phyloP scores from a whole-genome alignment of 2,888 invertebrate genomes.

The Campaea margaritaria region DNA sequence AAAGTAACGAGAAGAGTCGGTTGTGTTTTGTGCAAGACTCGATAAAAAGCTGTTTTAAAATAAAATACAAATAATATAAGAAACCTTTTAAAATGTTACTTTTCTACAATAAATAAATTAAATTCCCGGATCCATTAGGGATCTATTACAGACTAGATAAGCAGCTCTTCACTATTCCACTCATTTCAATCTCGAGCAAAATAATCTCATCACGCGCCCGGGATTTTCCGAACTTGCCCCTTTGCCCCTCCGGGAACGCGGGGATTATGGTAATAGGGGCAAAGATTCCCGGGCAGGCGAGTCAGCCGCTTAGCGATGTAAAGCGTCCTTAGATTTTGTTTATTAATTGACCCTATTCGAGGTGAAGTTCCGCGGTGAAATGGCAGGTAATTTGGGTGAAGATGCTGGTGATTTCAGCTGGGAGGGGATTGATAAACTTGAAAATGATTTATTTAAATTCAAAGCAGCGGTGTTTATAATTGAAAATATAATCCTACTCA shows the following conservation, averaged over 20 bases:
- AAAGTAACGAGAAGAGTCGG: too few species aligned
- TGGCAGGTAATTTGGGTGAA: slow-evolving; percentile 18
- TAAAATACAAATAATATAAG: too few species aligned
- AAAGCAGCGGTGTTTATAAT: too few species aligned
- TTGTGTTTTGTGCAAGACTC: too few species aligned
- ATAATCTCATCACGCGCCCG: slow-evolving; percentile 34
- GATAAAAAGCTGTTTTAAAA: background rate
- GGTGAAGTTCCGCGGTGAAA: slow-evolving; percentile 29
- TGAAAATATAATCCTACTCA: too few species aligned
- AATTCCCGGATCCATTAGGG: background rate
- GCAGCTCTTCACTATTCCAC: slow-evolving; percentile 28
- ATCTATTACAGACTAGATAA: slow-evolving; percentile 17
- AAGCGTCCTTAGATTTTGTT: slow-evolving; percentile 40
- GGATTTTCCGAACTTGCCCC: slow-evolving; percentile 31
- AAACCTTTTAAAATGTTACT: background rate
- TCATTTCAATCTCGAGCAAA: slow-evolving; percentile 32
- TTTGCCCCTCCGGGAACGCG: slow-evolving; percentile 12
- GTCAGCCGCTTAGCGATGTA: slow-evolving; percentile 39
- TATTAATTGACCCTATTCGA: slow-evolving; percentile 43
- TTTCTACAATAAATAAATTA: background rate
- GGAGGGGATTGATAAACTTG: slow-evolving; percentile 8
- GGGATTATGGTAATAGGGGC: slow-evolving; percentile 32
- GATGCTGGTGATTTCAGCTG: slow-evolving; percentile 6
- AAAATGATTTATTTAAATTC: slow-evolving; percentile 4
- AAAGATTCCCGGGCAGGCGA: slow-evolving; percentile 24